Evolutionary conservation across 2,888 invertebrate genomes (phyloP), one percentile per base, ranked within the genome.

Genomic region (Lathronympha strigana): DNA sequence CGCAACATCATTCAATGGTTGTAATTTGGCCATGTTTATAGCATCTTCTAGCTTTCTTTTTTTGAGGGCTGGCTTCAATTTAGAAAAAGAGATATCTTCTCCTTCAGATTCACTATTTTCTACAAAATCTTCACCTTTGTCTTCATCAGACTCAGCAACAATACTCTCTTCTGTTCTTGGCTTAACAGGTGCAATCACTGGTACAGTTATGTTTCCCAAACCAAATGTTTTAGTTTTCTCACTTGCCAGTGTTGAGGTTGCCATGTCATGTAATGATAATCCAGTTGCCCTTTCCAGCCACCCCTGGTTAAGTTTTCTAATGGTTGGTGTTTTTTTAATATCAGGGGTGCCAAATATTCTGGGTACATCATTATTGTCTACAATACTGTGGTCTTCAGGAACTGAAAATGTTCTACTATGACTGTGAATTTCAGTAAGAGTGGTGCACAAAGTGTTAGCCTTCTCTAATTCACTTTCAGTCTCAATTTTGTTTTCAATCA

Each of bases 71-170:
- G 94, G 94, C 71, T 94, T 91, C 40, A 93, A 77, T 73, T 93
- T 90, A 55, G 75, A 73, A 61, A 83, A 72, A 38, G 72, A 71
- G 64, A 73, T 86, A 69, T 93, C 92, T 67, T 93, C 93, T 53
- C 86, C 92, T 75, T 95, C 95, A 40, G 94, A 94, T 71, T 94
- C 95, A 84, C 95, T 95, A 72, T 95, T 95, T 80, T 96, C 96
- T 73, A 96, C 95, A 76, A 94, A 94, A 73, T 95, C 94, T 70
- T 88, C 71, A 53, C 67, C 63, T 76, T 83, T 85, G 43, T 84
- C 80, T 68, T 80, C 51, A 70, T 68, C 51, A 72, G 51, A 17
- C 5, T 63, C 51, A 9, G 31, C 31, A 6, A n/a, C 11, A 33
- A 19, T 57, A n/a, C 4, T 45, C 17, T 21, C 28, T 19, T 57